Base-by-base conservation (phyloP, 2,888 invertebrate genomes). In the Sarcophaga subvicina region DNA sequence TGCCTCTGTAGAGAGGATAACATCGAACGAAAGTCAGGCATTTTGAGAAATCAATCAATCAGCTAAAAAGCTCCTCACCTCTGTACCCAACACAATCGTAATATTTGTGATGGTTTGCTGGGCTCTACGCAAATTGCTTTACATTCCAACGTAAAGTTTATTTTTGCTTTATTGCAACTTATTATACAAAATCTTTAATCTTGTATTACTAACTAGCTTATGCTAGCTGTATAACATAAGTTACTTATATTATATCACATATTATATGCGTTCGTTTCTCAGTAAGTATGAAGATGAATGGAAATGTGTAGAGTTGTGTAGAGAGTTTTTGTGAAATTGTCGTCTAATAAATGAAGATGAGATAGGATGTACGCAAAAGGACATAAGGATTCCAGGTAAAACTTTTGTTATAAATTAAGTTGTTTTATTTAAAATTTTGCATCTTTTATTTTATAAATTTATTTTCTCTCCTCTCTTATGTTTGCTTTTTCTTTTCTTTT, bases 401-500 rank as follows among this genome's bases (percentile, higher is more conserved):
- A 84, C 81, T 87, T 87, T 87, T 47, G 67, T 75, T 87, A 84
- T 84, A 87, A 87, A 87, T 84, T 84, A 87, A 84, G 79, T 82
- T 87, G 79, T 82, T 87, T 84, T 87, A 87, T 80, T 82, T 82
- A 82, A 84, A 69, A 72, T 69, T 62, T 64, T 54, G 20, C n/a
- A 60, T 64, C 62, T 69, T 69, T 54, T 54, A 37, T 37, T 37
- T 8, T 37, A 37, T 37, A 37, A 37, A 37, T 37, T 37, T 37
- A 37, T 37, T 10, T 37, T 37, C 37, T 37, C 37, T 12, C 11
- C 60, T n/a, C 12, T 27, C 8, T 47, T 25, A 45, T 27, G 8
- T 12, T 37, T 25, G 20, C 60, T 37, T 20, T 25, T 49, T 22
- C 22, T 22, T 22, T n/a, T 54, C 25, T 63, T 45, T 60, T 67